A percentile compares a stretch with the other conserved stretches of the same genome.
phyloP scores from a whole-genome alignment of 2,888 invertebrate genomes.

The Osedax frankpressi region DNA sequence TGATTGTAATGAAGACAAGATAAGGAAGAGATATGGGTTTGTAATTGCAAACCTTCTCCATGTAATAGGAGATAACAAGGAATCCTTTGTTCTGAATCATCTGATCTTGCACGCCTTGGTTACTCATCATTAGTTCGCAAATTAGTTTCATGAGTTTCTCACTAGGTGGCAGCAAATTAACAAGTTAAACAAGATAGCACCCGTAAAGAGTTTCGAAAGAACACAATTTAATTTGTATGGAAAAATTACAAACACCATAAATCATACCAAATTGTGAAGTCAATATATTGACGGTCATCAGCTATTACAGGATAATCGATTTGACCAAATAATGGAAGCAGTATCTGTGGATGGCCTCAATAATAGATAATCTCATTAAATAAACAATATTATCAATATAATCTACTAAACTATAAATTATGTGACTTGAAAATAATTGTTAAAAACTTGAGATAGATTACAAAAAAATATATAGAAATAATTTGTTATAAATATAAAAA shows the following conservation, averaged over 20 bases:
- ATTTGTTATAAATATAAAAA: too few relatives aligned
- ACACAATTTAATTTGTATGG: too few relatives aligned
- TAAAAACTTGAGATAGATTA: too few relatives aligned
- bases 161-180: background rate
- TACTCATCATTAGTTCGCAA: conserved; percentile 88
- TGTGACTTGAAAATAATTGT: too few relatives aligned
- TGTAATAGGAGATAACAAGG: conserved; percentile 89
- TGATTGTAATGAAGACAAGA: background rate
- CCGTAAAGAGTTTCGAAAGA: too few relatives aligned
- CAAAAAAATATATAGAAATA: too few relatives aligned
- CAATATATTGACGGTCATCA: conserved; percentile 34
- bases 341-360: conserved; percentile 58
- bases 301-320: conserved; percentile 64
- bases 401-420: too few relatives aligned
- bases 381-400: too few relatives aligned
- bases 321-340: conserved; percentile 94
- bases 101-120: conserved; percentile 94
- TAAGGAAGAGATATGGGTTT: too few relatives aligned
- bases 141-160: conserved; percentile 72
- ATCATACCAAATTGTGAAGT: conserved; percentile 47
- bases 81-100: conserved; percentile 98
- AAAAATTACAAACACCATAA: too few relatives aligned
- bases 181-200: too few relatives aligned
- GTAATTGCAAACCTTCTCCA: conserved; percentile 81
- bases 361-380: too few relatives aligned